These are phyloP conservation scores for Patagioenas fasciata DNA, from an alignment of 2,113 vertebrate species.

Conservation along the genomic window DNA sequence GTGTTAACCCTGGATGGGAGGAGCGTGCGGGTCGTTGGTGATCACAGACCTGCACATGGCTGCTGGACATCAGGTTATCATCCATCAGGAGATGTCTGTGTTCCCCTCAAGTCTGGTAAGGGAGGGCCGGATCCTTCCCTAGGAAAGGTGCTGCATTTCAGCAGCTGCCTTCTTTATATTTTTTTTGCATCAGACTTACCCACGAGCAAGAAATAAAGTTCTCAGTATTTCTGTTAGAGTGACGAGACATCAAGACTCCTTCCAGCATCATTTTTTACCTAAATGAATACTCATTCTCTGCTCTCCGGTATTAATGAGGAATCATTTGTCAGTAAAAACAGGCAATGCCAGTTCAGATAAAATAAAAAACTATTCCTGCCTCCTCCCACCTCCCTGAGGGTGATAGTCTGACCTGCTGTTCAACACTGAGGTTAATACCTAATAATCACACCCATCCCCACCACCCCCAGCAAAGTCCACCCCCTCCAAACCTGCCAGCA, in stretches of 20 bases:
- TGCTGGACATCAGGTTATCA: not conserved
- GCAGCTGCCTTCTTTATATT: not conserved
- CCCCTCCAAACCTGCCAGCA: not conserved
- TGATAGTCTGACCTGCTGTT: not conserved
- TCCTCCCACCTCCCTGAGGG: not conserved
- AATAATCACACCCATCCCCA: not conserved
- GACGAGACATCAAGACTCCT: not conserved
- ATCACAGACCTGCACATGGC: accelerated
- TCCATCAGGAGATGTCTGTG: not conserved
- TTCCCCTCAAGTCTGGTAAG: not conserved
- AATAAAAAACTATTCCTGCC: not conserved
- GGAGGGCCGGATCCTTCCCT: not conserved
- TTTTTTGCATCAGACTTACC: not conserved
- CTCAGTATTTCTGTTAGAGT: not conserved
- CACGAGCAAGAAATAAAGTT: not conserved
- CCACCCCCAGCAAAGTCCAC: not conserved
- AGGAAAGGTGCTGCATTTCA: not conserved
- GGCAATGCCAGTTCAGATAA: not conserved
- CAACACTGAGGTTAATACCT: not conserved
- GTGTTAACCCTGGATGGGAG: accelerated
- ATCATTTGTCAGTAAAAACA: not conserved
- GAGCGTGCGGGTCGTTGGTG: not conserved
- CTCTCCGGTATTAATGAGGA: not conserved
- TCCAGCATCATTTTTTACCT: not conserved
- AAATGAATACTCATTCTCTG: not conserved